Conservation (phyloP, 2,888 invertebrate genomes). For the Saturnia japonica region DNA sequence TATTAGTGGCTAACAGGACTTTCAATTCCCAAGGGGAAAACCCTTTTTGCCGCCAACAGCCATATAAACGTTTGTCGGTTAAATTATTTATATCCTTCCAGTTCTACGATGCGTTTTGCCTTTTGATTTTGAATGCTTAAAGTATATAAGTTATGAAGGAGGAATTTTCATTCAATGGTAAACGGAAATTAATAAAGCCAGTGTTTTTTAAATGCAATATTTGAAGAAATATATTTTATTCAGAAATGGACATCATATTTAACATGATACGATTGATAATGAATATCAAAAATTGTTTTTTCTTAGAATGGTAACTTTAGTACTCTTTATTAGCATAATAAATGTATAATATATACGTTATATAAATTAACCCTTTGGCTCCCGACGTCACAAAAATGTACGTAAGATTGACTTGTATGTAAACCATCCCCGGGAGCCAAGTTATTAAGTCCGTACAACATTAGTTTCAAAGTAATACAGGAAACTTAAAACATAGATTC, state of each 20-base stretch:
- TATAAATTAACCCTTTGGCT: too few species aligned
- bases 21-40: background rate
- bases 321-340: background rate
- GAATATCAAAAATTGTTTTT: background rate
- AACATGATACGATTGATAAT: background rate
- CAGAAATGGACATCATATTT: background rate
- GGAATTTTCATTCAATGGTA: background rate
- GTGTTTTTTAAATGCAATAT: background rate
- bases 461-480: background rate
- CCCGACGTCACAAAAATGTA: too few species aligned
- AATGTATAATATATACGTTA: background rate
- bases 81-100: constrained; percentile 5
- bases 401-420: too few species aligned
- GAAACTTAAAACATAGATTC: background rate
- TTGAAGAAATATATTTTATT: background rate
- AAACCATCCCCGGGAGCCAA: too few species aligned
- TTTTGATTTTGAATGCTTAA: constrained; percentile 2
- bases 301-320: background rate
- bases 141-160: background rate
- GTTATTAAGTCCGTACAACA: background rate
- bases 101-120: background rate
- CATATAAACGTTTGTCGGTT: constrained; percentile 2
- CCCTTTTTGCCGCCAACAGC: background rate
- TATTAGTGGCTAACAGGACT: background rate
- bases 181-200: background rate